These are phyloP conservation scores for Lutra lutra DNA, from an alignment of 2,797 vertebrate species.

Conservation along the genomic window DNA sequence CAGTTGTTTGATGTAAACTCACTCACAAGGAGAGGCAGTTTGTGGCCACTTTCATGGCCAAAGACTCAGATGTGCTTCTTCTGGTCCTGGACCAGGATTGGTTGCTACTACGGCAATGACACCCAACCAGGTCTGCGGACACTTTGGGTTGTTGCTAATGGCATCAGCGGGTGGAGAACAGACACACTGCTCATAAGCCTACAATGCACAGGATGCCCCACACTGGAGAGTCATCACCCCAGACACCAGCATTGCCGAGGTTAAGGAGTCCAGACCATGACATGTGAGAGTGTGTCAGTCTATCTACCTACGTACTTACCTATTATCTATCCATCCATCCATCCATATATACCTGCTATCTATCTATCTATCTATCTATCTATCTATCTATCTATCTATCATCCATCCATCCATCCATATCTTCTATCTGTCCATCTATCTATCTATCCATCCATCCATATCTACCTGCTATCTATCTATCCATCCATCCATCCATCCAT, in stretches of 20 bases:
- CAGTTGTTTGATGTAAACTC: accelerated
- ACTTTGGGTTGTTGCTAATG: too few species aligned
- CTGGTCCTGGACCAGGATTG: accelerated
- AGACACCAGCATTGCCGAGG: neutral
- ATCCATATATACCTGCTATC: too few species aligned
- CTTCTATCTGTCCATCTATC: too few species aligned
- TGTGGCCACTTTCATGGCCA: neutral
- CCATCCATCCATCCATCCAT: neutral
- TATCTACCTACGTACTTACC: neutral
- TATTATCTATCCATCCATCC: neutral
- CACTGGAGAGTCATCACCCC: accelerated
- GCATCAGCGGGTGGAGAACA: neutral
- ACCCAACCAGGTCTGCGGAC: neutral
- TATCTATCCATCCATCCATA: neutral
- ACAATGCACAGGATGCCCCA: accelerated
- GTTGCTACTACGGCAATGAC: accelerated
- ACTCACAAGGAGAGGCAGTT: neutral
- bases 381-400: too few species aligned
- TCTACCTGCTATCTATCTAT: neutral
- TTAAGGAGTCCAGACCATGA: neutral
- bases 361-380: neutral
- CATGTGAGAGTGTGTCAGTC: neutral
- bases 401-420: too few species aligned
- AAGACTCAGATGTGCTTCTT: accelerated
- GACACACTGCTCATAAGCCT: accelerated